Evolutionary conservation across 2,888 invertebrate genomes (phyloP).

Genomic region (Rhingia rostrata): DNA sequence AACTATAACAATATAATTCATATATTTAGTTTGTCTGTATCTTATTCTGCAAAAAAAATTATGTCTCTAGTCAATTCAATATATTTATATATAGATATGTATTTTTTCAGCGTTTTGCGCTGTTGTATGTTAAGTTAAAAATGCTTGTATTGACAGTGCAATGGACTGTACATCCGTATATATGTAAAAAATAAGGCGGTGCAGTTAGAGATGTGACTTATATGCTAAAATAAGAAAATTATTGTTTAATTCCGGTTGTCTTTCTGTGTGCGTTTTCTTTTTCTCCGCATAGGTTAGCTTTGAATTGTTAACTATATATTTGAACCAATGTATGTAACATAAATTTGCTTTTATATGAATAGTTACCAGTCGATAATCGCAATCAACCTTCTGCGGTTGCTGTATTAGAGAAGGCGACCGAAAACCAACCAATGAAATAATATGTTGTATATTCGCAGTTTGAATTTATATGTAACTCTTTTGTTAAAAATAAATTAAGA

Average conservation of each 20-base stretch:
- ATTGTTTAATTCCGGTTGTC: neutral
- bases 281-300: neutral
- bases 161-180: too few relatives aligned
- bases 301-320: neutral
- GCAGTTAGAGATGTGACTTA: too few relatives aligned
- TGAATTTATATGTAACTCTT: slow-evolving; percentile 31
- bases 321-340: slow-evolving; percentile 30
- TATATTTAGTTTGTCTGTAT: too few relatives aligned
- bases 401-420: slow-evolving; percentile 93
- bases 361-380: slow-evolving; percentile 77
- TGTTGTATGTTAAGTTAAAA: too few relatives aligned
- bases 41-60: too few relatives aligned
- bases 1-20: too few relatives aligned
- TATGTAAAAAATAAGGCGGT: too few relatives aligned
- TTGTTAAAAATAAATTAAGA: slow-evolving; percentile 56
- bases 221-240: too few relatives aligned
- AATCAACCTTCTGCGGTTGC: slow-evolving; percentile 91
- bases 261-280: slow-evolving; percentile 13
- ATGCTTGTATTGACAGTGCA: too few relatives aligned
- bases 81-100: too few relatives aligned
- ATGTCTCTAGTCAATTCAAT: too few relatives aligned
- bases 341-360: slow-evolving; percentile 35
- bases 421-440: slow-evolving; percentile 83
- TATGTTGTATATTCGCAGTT: slow-evolving; percentile 45
- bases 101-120: too few relatives aligned